Evolutionary conservation across 1,140 invertebrate genomes (phyloP).

Genomic region (Brachionus rubens): DNA sequence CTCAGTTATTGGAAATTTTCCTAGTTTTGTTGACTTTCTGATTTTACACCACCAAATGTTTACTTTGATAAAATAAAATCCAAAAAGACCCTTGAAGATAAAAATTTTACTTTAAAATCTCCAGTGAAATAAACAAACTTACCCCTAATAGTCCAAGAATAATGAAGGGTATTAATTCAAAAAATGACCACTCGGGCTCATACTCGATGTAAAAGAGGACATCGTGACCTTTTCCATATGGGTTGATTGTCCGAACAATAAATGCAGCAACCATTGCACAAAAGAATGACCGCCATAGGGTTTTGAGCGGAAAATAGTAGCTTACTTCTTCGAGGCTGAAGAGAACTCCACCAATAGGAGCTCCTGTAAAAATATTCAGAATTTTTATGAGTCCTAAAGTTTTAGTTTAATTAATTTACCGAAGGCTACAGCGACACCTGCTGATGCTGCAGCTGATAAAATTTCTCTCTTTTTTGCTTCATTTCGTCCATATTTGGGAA

Average conservation of each 20-base stretch:
- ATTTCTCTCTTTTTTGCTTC: constrained; percentile 99
- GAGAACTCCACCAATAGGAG: constrained; percentile 74
- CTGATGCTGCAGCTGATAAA: constrained; percentile 94
- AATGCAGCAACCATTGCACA: constrained; percentile 97
- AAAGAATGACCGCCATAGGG: constrained; percentile 97
- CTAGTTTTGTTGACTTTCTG: constrained; percentile 86
- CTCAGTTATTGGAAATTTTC: constrained; percentile 97
- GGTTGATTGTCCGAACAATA: constrained; percentile 91
- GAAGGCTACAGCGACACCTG: constrained; percentile 97
- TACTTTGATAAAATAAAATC: constrained; percentile 91
- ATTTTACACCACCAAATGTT: constrained; percentile 93
- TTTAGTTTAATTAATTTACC: constrained; percentile 54
- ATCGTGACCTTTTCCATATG: constrained; percentile 97
- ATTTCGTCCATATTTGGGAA: constrained; percentile 97
- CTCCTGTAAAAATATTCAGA: constrained; percentile 61
- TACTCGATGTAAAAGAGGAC: constrained; percentile 98
- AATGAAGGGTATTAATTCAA: constrained; percentile 94
- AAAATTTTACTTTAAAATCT: not conserved
- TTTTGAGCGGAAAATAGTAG: constrained; percentile 98
- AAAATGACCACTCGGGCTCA: constrained; percentile 96
- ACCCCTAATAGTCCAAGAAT: constrained; percentile 85
- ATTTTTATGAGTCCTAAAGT: not conserved
- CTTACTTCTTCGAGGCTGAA: constrained; percentile 94
- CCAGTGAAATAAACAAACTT: not conserved
- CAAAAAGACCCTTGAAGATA: constrained; percentile 73